Evolutionary conservation across 1,140 invertebrate genomes (phyloP).

Genomic region (Drosophila nannoptera): DNA sequence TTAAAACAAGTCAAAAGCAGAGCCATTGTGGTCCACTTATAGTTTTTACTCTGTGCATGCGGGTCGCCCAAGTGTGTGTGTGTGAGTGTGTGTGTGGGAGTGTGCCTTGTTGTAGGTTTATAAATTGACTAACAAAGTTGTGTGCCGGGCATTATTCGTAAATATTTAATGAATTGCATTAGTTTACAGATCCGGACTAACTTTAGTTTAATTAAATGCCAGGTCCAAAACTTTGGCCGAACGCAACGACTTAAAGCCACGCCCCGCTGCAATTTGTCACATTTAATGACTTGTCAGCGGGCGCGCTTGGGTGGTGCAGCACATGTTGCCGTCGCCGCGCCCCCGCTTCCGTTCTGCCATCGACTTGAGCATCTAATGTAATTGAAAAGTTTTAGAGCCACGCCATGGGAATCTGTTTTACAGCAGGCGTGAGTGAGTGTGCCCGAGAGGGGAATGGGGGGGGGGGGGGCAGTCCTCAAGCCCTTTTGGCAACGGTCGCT

Average conservation of each 20-base stretch:
- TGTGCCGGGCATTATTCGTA: conserved; percentile 47
- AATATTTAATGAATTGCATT: conserved; percentile 75
- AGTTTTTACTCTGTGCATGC: conserved; percentile 1
- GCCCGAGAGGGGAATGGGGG: too few relatives aligned
- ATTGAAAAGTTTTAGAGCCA: conserved; percentile 67
- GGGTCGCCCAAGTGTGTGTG: not conserved
- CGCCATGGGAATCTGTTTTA: conserved; percentile 8
- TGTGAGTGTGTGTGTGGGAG: conserved; percentile 4
- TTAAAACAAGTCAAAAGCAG: conserved; percentile 33
- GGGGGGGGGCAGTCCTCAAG: not conserved
- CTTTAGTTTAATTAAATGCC: conserved; percentile 70
- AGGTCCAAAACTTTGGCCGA: conserved; percentile 49
- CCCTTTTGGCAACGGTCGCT: conserved; percentile 22
- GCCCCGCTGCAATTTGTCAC: conserved; percentile 66
- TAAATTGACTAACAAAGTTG: conserved; percentile 55
- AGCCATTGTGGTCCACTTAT: conserved; percentile 17
- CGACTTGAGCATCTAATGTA: conserved; percentile 68
- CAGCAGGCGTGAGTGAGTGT: not conserved
- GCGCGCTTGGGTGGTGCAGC: conserved; percentile 34
- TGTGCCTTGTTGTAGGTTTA: conserved; percentile 15
- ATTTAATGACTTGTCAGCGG: conserved; percentile 73
- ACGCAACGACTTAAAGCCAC: conserved; percentile 50
- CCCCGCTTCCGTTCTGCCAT: conserved; percentile 22
- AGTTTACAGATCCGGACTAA: conserved; percentile 38
- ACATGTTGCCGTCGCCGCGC: conserved; percentile 17